A percentile compares a stretch with the other conserved stretches of the same genome.
Evolutionary conservation across 2,888 invertebrate species (phyloP).

Genomic region (Mimas tiliae): DNA sequence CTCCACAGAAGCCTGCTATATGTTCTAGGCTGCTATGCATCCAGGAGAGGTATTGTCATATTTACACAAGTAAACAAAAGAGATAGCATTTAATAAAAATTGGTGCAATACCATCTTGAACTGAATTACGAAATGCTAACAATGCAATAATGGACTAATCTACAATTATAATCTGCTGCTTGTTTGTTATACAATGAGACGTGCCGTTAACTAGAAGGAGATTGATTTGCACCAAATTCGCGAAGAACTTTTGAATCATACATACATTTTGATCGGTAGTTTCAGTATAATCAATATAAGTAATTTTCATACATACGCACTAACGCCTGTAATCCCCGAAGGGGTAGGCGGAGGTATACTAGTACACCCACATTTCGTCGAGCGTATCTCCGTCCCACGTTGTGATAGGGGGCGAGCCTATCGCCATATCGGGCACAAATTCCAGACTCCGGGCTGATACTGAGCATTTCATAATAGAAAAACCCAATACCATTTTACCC

Average conservation of each 20-base stretch:
- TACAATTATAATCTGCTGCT: slow-evolving; percentile 44
- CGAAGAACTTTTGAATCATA: not conserved
- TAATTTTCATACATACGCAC: no score
- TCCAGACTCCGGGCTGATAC: no score
- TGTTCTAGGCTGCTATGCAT: no score
- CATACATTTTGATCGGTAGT: not conserved
- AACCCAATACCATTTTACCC: no score
- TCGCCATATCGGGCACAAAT: no score
- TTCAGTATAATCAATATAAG: no score
- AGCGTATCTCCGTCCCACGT: no score
- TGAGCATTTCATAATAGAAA: no score
- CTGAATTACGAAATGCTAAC: slow-evolving; percentile 43
- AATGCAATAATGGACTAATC: slow-evolving; percentile 41
- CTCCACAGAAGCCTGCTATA: not conserved
- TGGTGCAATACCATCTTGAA: slow-evolving; percentile 43
- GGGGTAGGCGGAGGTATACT: no score
- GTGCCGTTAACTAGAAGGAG: slow-evolving; percentile 47
- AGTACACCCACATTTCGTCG: no score
- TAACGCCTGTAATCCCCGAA: no score
- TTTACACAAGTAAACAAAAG: slow-evolving; percentile 19
- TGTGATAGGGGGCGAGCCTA: no score
- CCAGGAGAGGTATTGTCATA: not conserved
- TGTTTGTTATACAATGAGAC: slow-evolving; percentile 72
- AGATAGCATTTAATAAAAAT: slow-evolving; percentile 51
- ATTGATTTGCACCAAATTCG: slow-evolving; percentile 44